A percentile compares a stretch with the other conserved stretches of the same genome.
These are phyloP conservation scores for Pleuronectes platessa DNA, from an alignment of 2,113 vertebrate species.

Conservation along the genomic window DNA sequence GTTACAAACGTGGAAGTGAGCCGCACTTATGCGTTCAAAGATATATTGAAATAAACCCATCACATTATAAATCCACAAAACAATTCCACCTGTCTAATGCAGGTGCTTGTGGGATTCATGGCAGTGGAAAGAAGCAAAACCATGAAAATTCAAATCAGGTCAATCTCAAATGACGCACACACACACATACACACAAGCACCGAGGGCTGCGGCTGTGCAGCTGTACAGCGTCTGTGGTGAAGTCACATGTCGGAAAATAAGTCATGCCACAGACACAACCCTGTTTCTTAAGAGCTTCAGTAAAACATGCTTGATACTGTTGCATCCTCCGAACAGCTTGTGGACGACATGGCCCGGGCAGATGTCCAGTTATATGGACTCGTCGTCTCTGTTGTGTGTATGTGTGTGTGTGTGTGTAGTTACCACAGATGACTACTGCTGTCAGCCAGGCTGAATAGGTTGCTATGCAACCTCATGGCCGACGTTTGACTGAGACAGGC, in stretches of 20 bases:
- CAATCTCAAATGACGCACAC: conserved; percentile 55
- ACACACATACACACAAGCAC: conserved; percentile 14
- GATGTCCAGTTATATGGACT: conserved; percentile 27
- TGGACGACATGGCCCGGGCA: not conserved
- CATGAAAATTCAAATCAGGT: conserved; percentile 70
- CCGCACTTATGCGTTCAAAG: not conserved
- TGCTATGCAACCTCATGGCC: conserved; percentile 70
- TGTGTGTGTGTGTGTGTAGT: conserved; percentile 55
- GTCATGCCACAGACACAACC: not conserved
- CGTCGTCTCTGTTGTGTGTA: conserved; percentile 38
- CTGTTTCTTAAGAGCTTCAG: not conserved
- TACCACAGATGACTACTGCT: conserved; percentile 49
- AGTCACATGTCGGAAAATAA: conserved; percentile 15
- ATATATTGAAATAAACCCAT: not conserved
- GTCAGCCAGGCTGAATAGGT: conserved; percentile 56
- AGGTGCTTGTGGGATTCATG: conserved; percentile 46
- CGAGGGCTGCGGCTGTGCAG: conserved; percentile 7
- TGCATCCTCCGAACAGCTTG: conserved; percentile 1
- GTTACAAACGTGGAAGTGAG: conserved; percentile 5
- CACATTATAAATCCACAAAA: conserved; percentile 33
- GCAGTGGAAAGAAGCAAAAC: conserved; percentile 13
- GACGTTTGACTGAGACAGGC: conserved; percentile 23
- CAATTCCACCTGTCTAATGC: conserved; percentile 22
- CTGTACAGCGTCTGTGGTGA: not conserved
- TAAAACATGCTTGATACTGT: not conserved